These are phyloP conservation scores for Prinia subflava DNA, from an alignment of 2,113 vertebrate genomes.

Conservation along the genomic window DNA sequence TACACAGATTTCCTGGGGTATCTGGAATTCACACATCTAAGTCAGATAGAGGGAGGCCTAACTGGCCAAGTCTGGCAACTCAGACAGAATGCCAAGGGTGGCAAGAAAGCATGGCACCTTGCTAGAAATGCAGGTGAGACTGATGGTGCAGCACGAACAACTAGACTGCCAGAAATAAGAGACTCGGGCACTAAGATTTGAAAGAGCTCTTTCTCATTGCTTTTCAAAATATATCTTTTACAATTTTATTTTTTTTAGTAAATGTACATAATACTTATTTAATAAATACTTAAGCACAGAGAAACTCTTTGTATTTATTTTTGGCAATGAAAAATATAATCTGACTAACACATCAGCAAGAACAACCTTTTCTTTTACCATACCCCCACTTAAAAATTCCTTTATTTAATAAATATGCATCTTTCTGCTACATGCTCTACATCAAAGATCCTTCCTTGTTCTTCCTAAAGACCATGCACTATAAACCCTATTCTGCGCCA, in stretches of 20 bases:
- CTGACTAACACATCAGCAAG: not conserved
- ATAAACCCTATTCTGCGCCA: constrained; percentile 63
- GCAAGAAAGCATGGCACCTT: not conserved
- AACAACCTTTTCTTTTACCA: not conserved
- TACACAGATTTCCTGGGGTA: not conserved
- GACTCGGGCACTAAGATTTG: not conserved
- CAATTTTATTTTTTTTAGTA: not conserved
- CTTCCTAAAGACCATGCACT: constrained; percentile 48
- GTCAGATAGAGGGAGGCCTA: not conserved
- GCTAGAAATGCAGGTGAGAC: not conserved
- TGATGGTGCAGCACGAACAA: not conserved
- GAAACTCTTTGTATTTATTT: not conserved
- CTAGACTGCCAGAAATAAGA: not conserved
- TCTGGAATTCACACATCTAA: not conserved
- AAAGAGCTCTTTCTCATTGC: not conserved
- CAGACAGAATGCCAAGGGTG: not conserved
- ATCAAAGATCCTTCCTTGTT: constrained; percentile 17
- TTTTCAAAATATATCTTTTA: not conserved
- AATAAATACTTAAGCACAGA: not conserved
- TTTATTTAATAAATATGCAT: constrained; percentile 57
- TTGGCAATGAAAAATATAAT: not conserved
- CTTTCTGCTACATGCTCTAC: constrained; percentile 2
- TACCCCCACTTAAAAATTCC: not conserved
- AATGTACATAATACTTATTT: not conserved
- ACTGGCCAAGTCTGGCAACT: not conserved